Percentiles rank a stretch among this genome's conserved stretches.
Conservation (phyloP, 2,797 vertebrate genomes). For the Alauda arvensis region DNA sequence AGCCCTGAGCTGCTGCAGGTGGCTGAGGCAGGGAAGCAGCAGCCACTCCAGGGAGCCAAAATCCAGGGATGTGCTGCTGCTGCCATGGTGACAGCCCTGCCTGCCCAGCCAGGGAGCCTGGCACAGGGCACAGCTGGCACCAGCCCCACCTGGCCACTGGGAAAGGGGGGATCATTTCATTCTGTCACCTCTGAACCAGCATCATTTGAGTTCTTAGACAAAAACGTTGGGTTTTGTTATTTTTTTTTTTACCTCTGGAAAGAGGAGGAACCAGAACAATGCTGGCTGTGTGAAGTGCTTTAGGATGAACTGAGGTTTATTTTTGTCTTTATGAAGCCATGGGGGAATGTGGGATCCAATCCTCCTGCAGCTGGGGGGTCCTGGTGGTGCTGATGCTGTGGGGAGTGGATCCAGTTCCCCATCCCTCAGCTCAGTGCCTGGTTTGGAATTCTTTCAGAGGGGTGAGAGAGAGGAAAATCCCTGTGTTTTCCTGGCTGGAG, state of each 20-base stretch:
- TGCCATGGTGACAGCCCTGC: not conserved
- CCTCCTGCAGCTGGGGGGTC: not conserved
- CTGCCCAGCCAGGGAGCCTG: not conserved
- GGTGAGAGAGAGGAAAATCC: not conserved
- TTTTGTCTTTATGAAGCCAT: not conserved
- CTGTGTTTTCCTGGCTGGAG: not conserved
- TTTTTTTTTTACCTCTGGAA: not conserved
- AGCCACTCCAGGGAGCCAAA: not conserved
- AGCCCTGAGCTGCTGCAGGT: not conserved
- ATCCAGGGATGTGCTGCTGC: not conserved
- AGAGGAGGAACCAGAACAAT: not conserved
- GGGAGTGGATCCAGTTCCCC: not conserved
- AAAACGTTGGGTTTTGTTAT: not conserved
- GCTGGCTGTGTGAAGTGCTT: not conserved
- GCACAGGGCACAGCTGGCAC: not conserved
- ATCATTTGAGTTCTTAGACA: rapidly evolving
- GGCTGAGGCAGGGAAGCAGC: not conserved
- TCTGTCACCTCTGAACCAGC: not conserved
- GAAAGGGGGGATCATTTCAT: not conserved
- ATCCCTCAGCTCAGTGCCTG: not conserved
- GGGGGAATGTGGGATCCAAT: not conserved
- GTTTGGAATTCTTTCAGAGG: not conserved
- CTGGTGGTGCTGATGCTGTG: not conserved
- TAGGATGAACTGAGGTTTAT: not conserved
- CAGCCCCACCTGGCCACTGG: not conserved